Conservation (phyloP, 2,888 invertebrate species). For the Masnerella sp. region DNA sequence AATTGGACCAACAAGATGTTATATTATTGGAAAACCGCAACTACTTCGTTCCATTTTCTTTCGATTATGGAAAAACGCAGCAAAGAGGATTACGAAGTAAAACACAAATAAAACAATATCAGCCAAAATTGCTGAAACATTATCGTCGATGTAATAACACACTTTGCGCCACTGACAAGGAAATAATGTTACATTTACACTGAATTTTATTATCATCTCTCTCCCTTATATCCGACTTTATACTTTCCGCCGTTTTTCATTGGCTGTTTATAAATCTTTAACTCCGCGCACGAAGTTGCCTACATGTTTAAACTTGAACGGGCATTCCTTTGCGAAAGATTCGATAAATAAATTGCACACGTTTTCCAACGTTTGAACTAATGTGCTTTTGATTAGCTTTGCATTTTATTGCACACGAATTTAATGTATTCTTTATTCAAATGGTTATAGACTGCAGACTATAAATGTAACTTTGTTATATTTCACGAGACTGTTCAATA, state of each 20-base stretch:
- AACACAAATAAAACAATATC: constrained; percentile 23
- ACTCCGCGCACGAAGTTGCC: not conserved
- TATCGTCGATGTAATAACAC: constrained; percentile 12
- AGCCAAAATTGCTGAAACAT: constrained; percentile 20
- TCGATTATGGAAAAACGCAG: constrained; percentile 29
- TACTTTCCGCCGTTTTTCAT: not conserved
- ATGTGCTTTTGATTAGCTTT: not conserved
- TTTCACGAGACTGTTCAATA: no score
- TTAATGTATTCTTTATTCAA: no score
- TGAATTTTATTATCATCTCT: constrained; percentile 10
- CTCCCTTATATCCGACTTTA: constrained; percentile 6
- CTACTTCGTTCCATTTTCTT: constrained; percentile 23
- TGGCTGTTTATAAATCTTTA: constrained; percentile 7
- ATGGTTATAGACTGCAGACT: no score
- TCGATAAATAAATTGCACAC: constrained; percentile 7
- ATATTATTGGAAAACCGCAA: constrained; percentile 17
- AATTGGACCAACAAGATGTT: constrained; percentile 23
- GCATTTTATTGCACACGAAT: no score
- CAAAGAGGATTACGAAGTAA: constrained; percentile 21
- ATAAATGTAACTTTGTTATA: no score
- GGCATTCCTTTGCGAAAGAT: not conserved
- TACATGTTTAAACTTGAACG: not conserved
- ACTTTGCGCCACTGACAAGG: constrained; percentile 4
- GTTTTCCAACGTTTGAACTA: constrained; percentile 2
- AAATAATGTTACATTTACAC: constrained; percentile 24